Conservation (phyloP, 2,888 invertebrate genomes). For the Ennomos quercinarius region DNA sequence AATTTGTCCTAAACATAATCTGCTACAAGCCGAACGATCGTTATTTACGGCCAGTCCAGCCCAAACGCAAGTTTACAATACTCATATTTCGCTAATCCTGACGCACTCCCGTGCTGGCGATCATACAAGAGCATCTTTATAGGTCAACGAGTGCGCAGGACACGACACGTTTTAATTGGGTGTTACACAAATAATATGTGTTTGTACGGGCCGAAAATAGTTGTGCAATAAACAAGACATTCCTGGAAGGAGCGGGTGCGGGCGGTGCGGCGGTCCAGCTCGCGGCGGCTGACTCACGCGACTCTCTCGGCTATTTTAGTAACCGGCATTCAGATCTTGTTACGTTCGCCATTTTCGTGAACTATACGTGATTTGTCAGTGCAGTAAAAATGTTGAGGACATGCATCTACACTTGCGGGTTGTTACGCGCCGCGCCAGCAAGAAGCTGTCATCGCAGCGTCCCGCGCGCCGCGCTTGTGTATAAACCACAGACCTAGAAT, state of each 20-base stretch:
- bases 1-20: no score
- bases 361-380: slow-evolving; percentile 41
- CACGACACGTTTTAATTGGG: slow-evolving; percentile 25
- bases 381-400: slow-evolving; percentile 23
- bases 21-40: no score
- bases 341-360: slow-evolving; percentile 73
- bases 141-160: slow-evolving; percentile 20
- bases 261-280: slow-evolving; percentile 38
- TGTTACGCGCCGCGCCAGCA: slow-evolving; percentile 3
- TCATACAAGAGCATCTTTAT: not conserved
- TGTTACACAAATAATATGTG: slow-evolving; percentile 32
- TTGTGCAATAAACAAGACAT: slow-evolving; percentile 44
- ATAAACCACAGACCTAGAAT: no score
- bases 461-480: no score
- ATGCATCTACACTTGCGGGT: slow-evolving; percentile 9
- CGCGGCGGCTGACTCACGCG: slow-evolving; percentile 51
- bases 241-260: slow-evolving; percentile 42
- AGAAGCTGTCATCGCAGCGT: not conserved
- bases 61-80: no score
- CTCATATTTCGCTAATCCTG: no score
- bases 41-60: no score
- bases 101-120: not conserved
- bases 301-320: slow-evolving; percentile 62
- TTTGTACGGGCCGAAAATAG: slow-evolving; percentile 36
- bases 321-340: slow-evolving; percentile 69